A percentile compares a stretch with the other conserved stretches of the same genome.
These are phyloP conservation scores for Hippasteria phrygiana DNA, from an alignment of 53 echinoderm and acorn worm species.

Conservation along the genomic window DNA sequence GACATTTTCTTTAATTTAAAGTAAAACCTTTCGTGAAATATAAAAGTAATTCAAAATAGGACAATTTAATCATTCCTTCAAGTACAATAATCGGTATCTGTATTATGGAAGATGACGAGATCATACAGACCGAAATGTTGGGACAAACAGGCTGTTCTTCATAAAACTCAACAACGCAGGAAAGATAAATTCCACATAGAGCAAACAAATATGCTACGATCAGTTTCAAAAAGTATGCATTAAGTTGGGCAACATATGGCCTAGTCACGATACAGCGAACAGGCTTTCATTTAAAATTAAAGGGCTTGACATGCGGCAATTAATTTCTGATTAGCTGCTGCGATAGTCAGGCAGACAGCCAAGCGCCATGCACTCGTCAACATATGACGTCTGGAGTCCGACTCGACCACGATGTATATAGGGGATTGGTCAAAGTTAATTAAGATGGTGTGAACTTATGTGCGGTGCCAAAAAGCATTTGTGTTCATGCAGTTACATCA, in stretches of 20 bases:
- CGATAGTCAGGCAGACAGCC: background rate
- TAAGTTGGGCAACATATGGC: background rate
- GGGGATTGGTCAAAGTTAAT: constrained; percentile 31
- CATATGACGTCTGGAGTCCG: constrained; percentile 9
- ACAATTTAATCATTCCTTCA: no score
- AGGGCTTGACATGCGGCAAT: background rate
- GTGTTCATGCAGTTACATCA: background rate
- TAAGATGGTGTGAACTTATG: constrained; percentile 42
- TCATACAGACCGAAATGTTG: no score
- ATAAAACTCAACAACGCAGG: no score
- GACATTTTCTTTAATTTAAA: no score
- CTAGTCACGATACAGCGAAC: background rate
- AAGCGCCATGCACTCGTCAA: background rate
- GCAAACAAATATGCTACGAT: background rate
- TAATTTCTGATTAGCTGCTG: background rate
- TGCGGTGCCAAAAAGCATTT: background rate
- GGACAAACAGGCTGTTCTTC: no score
- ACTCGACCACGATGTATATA: constrained; percentile 1
- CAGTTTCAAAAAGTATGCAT: background rate
- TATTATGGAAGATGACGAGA: no score
- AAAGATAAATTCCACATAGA: no score
- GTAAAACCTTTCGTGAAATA: no score
- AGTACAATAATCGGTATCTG: no score
- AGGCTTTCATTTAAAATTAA: background rate
- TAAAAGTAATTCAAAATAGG: no score